Percentiles rank a stretch among this genome's conserved stretches.
phyloP scores from a whole-genome alignment of 2,888 invertebrate genomes.

The Stegophylla sp. region DNA sequence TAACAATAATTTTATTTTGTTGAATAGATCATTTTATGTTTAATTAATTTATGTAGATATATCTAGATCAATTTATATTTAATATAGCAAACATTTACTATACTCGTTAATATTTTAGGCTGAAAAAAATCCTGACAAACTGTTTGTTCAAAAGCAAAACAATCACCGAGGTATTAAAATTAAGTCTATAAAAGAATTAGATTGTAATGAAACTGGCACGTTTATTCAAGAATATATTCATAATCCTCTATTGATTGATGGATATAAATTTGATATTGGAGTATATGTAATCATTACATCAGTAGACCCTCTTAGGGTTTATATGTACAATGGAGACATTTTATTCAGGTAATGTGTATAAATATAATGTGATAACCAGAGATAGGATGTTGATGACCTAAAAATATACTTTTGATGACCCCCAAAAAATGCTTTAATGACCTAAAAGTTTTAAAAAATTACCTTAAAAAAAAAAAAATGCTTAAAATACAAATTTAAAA shows the following conservation, averaged over 20 bases:
- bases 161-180: constrained; percentile 87
- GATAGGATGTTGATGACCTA: background rate
- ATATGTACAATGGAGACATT: constrained; percentile 87
- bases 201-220: constrained; percentile 74
- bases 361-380: too few relatives aligned
- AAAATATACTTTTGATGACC: too few relatives aligned
- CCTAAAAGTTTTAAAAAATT: too few relatives aligned
- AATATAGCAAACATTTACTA: constrained; percentile 10
- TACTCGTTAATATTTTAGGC: constrained; percentile 65
- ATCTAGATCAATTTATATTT: too few relatives aligned
- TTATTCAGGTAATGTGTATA: constrained; percentile 74
- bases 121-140: constrained; percentile 71
- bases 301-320: constrained; percentile 85
- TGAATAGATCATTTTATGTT: too few relatives aligned
- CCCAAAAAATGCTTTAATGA: too few relatives aligned
- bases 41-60: too few relatives aligned
- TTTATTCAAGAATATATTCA: constrained; percentile 92
- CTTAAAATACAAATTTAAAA: too few relatives aligned
- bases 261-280: constrained; percentile 95
- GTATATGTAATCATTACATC: constrained; percentile 92
- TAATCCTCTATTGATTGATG: constrained; percentile 87
- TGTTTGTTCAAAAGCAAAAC: constrained; percentile 92
- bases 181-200: constrained; percentile 73
- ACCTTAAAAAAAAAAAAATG: too few relatives aligned
- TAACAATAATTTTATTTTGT: too few relatives aligned